These are phyloP conservation scores for Solen grandis DNA, from an alignment of 1,140 invertebrate genomes.

Conservation along the genomic window DNA sequence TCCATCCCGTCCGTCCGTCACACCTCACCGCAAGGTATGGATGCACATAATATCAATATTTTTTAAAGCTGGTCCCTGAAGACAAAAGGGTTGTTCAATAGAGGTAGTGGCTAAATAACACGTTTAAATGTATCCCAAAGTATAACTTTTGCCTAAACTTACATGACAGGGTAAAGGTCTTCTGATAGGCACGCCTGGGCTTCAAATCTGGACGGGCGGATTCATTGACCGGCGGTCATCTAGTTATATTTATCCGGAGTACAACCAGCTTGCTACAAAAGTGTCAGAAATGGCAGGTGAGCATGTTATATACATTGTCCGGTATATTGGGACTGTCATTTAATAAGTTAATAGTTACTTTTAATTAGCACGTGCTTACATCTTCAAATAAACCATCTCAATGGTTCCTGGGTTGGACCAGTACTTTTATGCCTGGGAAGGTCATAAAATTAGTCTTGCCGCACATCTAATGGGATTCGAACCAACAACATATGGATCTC, in stretches of 20 bases:
- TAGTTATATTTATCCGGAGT: background rate
- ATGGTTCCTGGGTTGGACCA: no score
- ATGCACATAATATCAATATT: background rate
- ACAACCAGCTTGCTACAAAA: conserved; percentile 17
- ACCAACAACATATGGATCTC: no score
- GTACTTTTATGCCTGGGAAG: no score
- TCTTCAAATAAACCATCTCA: no score
- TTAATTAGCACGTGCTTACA: no score
- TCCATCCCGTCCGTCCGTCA: background rate
- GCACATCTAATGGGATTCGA: no score
- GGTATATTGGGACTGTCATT: no score
- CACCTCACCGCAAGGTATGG: background rate
- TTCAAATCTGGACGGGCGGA: conserved; percentile 24
- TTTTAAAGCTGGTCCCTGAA: no score
- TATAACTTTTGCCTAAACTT: background rate
- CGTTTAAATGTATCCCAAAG: background rate
- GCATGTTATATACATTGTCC: no score
- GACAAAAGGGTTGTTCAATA: no score
- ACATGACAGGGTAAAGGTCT: conserved; percentile 29
- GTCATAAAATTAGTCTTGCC: no score
- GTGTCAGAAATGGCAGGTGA: conserved; percentile 46
- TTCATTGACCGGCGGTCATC: conserved; percentile 19
- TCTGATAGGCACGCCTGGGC: conserved; percentile 29
- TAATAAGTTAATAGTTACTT: no score
- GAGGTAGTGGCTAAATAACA: background rate